Conservation (phyloP, 1,140 invertebrate species). For the Campoletis sonorensis region DNA sequence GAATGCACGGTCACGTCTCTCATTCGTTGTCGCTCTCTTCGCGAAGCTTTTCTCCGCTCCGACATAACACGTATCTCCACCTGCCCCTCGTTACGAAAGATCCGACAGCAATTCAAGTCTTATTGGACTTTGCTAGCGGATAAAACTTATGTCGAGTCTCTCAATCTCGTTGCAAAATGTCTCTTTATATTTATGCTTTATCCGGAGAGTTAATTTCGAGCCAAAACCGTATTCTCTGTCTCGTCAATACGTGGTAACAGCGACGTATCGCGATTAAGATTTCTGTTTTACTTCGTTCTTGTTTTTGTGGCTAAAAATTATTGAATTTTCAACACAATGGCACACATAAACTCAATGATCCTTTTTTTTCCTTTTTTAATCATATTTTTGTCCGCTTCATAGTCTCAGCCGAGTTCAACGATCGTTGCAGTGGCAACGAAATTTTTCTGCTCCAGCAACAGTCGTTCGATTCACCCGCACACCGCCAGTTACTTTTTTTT, state of each 20-base stretch:
- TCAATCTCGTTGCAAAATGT: slow-evolving; percentile 13
- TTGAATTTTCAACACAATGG: not conserved
- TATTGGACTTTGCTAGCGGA: not conserved
- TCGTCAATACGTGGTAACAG: not conserved
- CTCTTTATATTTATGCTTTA: not conserved
- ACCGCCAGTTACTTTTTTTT: not conserved
- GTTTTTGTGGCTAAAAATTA: too few species aligned
- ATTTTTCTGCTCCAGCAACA: slow-evolving; percentile 5
- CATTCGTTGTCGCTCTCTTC: slow-evolving; percentile 50
- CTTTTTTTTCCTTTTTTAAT: slow-evolving; percentile 18
- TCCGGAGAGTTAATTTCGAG: not conserved
- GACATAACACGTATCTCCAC: slow-evolving; percentile 54
- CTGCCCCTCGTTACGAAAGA: slow-evolving; percentile 56
- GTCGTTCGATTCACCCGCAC: slow-evolving; percentile 20
- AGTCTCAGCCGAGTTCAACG: slow-evolving; percentile 29
- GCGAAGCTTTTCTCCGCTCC: slow-evolving; percentile 45
- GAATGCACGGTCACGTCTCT: slow-evolving; percentile 63
- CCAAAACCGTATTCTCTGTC: slow-evolving; percentile 31
- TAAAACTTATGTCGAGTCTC: not conserved
- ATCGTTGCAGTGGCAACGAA: slow-evolving; percentile 29
- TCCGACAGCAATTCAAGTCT: slow-evolving; percentile 18
- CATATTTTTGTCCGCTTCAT: slow-evolving; percentile 41
- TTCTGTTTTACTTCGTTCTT: not conserved
- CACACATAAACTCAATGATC: not conserved
- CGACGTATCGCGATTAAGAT: not conserved